Conservation (phyloP, 1,140 invertebrate species). For the Drosophila aff. region DNA sequence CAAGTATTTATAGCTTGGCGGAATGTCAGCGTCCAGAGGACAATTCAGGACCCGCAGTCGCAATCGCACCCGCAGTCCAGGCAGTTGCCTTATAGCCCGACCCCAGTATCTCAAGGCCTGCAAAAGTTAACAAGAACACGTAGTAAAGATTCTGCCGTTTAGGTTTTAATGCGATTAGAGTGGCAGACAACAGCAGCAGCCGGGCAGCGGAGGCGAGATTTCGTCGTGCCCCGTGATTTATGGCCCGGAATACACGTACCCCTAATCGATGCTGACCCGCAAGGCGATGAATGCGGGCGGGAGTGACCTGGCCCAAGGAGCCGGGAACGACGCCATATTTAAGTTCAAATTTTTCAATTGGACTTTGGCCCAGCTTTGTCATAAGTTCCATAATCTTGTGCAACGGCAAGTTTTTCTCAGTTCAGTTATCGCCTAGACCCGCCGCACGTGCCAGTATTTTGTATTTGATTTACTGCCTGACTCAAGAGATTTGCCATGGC, state of each 20-base stretch:
- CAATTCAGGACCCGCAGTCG: slow-evolving; percentile 6
- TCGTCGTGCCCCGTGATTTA: slow-evolving; percentile 63
- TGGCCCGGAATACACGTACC: slow-evolving; percentile 57
- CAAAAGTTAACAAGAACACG: slow-evolving; percentile 78
- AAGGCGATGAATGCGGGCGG: slow-evolving; percentile 1
- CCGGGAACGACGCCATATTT: slow-evolving; percentile 51
- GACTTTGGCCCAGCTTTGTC: slow-evolving; percentile 77
- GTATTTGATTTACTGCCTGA: slow-evolving; percentile 77
- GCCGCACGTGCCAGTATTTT: slow-evolving; percentile 72
- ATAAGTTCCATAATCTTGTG: slow-evolving; percentile 68
- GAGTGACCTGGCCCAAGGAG: slow-evolving; percentile 10
- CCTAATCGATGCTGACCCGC: slow-evolving; percentile 58
- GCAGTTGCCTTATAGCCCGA: slow-evolving; percentile 17
- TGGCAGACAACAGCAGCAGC: slow-evolving; percentile 57
- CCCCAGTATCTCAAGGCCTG: slow-evolving; percentile 20
- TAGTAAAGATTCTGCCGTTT: slow-evolving; percentile 76
- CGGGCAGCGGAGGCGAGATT: slow-evolving; percentile 21
- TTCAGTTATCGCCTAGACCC: slow-evolving; percentile 37
- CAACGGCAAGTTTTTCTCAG: slow-evolving; percentile 35
- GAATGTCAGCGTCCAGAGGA: slow-evolving; percentile 29
- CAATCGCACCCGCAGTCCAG: not conserved
- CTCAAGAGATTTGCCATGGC: slow-evolving; percentile 48
- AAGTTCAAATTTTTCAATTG: slow-evolving; percentile 77
- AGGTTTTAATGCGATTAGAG: slow-evolving; percentile 80
- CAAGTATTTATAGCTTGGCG: slow-evolving; percentile 44